Percentiles rank a stretch among this genome's conserved stretches.
Conservation (phyloP, 2,888 invertebrate genomes). For the Trypoxylon attenuatum region DNA sequence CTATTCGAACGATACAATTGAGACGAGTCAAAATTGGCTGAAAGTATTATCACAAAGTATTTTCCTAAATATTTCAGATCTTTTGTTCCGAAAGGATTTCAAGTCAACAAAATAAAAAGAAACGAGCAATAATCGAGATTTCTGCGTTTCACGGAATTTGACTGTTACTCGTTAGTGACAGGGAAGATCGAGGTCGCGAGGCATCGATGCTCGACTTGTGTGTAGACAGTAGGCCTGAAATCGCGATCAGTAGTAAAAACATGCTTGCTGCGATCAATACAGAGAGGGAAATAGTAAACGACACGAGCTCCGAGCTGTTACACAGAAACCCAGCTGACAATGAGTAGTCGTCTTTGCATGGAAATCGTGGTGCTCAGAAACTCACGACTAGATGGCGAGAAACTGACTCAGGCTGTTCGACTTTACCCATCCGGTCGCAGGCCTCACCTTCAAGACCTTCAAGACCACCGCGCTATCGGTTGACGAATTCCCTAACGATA, state of each 20-base stretch:
- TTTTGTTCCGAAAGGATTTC: not conserved
- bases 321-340: constrained; percentile 22
- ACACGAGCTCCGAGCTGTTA: constrained; percentile 27
- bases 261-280: constrained; percentile 21
- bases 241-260: not conserved
- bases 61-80: constrained; percentile 18
- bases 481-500: constrained; percentile 65
- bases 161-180: no score
- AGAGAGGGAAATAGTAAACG: constrained; percentile 20
- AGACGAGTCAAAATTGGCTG: constrained; percentile 5
- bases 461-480: constrained; percentile 50
- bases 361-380: constrained; percentile 47
- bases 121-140: no score
- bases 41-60: constrained; percentile 11
- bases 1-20: constrained; percentile 7
- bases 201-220: no score
- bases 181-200: no score
- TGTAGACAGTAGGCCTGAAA: no score
- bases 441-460: no score
- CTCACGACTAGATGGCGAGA: constrained; percentile 37
- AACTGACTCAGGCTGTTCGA: constrained; percentile 35
- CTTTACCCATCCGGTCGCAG: constrained; percentile 26
- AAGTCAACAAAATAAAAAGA: no score
- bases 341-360: constrained; percentile 52
- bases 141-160: no score